These are phyloP conservation scores for Microtus ochrogaster DNA, from an alignment of 2,113 vertebrate species.

Conservation along the genomic window DNA sequence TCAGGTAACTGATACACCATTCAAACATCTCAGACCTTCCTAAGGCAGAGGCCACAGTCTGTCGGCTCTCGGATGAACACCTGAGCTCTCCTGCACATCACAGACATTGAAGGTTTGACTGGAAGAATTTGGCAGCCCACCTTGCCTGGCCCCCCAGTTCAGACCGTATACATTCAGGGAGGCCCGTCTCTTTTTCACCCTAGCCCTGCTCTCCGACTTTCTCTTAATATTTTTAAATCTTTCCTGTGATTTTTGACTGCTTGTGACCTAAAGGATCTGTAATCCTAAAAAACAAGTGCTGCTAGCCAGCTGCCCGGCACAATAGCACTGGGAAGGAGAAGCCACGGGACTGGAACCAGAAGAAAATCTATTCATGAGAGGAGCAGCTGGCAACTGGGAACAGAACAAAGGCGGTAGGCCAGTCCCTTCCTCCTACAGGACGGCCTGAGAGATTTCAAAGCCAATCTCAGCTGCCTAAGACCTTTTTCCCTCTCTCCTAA, in stretches of 20 bases:
- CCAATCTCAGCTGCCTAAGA: not conserved
- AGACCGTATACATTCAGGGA: not conserved
- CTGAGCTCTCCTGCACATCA: too few relatives aligned
- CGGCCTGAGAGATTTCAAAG: not conserved
- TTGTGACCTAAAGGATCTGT: conserved; percentile 48
- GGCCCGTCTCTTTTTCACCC: not conserved
- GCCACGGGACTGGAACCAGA: conserved; percentile 60
- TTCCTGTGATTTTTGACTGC: conserved; percentile 48
- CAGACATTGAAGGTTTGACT: not conserved
- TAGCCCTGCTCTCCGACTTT: not conserved
- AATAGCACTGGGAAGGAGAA: conserved; percentile 54
- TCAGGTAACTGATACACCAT: not conserved
- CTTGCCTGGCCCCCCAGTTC: not conserved
- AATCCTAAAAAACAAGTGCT: conserved; percentile 45
- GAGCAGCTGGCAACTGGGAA: conserved; percentile 67
- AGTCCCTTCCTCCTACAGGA: conserved; percentile 40
- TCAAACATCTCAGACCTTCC: not conserved
- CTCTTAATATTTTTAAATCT: conserved; percentile 3
- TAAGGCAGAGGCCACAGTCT: not conserved
- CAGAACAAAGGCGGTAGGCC: conserved; percentile 35
- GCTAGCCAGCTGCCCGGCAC: conserved; percentile 69
- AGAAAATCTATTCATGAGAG: conserved; percentile 72
- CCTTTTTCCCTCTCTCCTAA: not conserved
- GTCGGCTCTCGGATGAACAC: not conserved
- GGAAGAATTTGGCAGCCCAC: not conserved